Base-by-base conservation (phyloP, 1,140 invertebrate genomes). In the Tetramorium parvispinum region DNA sequence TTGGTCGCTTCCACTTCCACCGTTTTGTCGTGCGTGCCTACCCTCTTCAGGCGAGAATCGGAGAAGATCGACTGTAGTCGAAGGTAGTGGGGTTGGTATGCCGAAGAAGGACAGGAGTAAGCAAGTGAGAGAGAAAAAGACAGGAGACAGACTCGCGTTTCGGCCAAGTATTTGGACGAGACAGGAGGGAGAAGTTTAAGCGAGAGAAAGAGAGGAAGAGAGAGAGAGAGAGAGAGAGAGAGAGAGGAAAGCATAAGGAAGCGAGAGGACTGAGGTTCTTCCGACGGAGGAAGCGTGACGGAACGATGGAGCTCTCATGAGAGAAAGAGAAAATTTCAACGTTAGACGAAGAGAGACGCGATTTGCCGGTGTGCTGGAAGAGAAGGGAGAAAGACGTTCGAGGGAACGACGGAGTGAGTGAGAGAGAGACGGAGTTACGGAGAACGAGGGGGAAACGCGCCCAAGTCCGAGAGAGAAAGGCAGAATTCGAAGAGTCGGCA, bases 1-100 rank as follows among this genome's bases (percentile, higher is more conserved):
- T 94, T 94, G 94, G 94, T 93, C 82, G 89, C 87, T 88, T 32
- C 32, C 32, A 32, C 32, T 71, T 78, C 86, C 71, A 63, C 75
- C 59, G 85, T 63, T 76, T 75, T 76, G 43, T 53, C 61, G 49
- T 85, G 59, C 73, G 59, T 71, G 32, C 77, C 51, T 81, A 81
- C 89, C 82, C 77, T 18, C 70, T 88, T 61, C 18, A 85, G 57
- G 53, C 46, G 53, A 68, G 81, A 86, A 85, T 73, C 66, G 83
- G 68, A 65, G 87, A 66, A 83, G 78, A 68, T 76, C 87, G 85
- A 73, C 85, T 75, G 43, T 75, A 66, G 37, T 59, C n/a, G 32
- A 75, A 37, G 16, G 79, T 55, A 53, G 61, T 55, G 85, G 82
- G 55, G 73, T 40, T 75, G 63, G 49, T 61, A n/a, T 49, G 32